Base-by-base conservation (phyloP, 1,140 invertebrate genomes). In the Sycophaga agraensis region DNA sequence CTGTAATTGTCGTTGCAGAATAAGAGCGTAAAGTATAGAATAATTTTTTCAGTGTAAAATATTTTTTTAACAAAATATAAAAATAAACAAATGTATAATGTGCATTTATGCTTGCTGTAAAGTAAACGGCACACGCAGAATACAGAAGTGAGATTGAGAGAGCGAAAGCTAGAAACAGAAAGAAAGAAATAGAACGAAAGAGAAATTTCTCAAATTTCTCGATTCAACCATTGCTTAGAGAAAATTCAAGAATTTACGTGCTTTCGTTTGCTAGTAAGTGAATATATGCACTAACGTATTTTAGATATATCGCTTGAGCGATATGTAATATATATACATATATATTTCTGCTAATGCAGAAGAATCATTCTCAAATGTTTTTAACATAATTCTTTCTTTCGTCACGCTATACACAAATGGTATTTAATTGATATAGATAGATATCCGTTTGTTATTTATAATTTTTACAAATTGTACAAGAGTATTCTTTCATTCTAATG, bases 31-130 rank as follows among this genome's bases (percentile, higher is more conserved):
- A 64, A 22, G 9, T 16, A 19, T 17, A 54, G 48, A 16, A 40
- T 48, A 60, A 46, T 42, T 61, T 57, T 57, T 62, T 50, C 24
- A 48, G n/a, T n/a, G n/a, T n/a, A n/a, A n/a, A n/a, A n/a, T n/a
- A n/a, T n/a, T n/a, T n/a, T 54, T 53, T 49, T 34, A 50, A 48
- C n/a, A 31, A 55, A 50, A 64, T 53, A 60, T 6, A 28, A 61
- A 43, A 48, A 55, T 12, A 59, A 54, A 49, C 42, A 46, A 19
- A 48, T 31, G 22, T 63, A 28, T 43, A 49, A 56, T 16, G 16
- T 57, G 54, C 34, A 48, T 50, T 53, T 54, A 46, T 39, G 39
- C 39, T 54, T 61, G n/a, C 45, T 37, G 14, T 5, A 34, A n/a
- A 34, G 16, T 28, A 26, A 22, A 54, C 40, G 19, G 35, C 51